These are phyloP conservation scores for Zosterops borbonicus DNA, from an alignment of 2,113 vertebrate genomes.

Conservation along the genomic window DNA sequence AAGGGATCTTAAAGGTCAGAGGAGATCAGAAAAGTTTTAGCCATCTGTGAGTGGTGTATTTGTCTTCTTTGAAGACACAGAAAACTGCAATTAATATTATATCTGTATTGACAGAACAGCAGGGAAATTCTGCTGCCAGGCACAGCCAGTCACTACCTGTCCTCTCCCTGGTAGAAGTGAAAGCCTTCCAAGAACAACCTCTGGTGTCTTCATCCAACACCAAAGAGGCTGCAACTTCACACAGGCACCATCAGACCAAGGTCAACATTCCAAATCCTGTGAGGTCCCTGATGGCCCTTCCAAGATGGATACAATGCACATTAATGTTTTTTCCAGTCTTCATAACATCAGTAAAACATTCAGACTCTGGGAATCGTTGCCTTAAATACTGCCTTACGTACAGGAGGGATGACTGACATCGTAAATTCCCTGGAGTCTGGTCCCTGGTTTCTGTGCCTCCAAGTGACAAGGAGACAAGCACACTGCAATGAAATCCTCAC, in stretches of 20 bases:
- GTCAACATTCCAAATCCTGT: background rate
- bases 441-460: background rate
- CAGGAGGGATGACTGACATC: background rate
- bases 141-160: background rate
- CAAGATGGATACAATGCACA: background rate
- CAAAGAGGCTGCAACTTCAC: background rate
- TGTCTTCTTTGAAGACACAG: background rate
- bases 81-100: background rate
- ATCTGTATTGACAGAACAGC: background rate
- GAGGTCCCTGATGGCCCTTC: background rate
- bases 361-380: background rate
- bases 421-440: background rate
- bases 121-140: background rate
- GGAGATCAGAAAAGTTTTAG: background rate
- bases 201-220: background rate
- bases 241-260: background rate
- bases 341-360: background rate
- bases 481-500: rapidly evolving
- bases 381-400: background rate
- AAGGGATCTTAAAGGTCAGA: constrained; percentile 25
- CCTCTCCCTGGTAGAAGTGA: background rate
- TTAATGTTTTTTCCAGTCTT: background rate
- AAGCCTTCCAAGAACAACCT: background rate
- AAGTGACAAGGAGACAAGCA: background rate
- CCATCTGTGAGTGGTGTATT: background rate